Evolutionary conservation across 2,797 vertebrate genomes (phyloP), one percentile per base, ranked within the genome.

Genomic region (Falco rusticolus): DNA sequence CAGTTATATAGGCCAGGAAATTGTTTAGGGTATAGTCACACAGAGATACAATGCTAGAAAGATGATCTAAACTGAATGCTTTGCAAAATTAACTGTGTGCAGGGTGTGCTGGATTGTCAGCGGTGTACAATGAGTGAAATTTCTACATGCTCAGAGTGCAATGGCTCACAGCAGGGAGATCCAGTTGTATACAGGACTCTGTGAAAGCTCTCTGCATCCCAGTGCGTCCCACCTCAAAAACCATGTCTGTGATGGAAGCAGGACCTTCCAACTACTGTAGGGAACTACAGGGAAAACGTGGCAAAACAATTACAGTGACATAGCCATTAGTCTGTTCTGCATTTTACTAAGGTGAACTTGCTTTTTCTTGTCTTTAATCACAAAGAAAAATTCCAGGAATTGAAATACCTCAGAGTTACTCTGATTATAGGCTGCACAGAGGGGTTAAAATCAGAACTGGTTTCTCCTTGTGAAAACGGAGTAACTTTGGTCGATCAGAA

Each of bases 361-460:
- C 82, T 81, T 89, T 81, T 92, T 69, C 75, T 87, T 94, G 89
- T 63, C 61, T 96, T 91, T 50, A 89, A 47, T 86, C 33, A 51
- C 28, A 77, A 78, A 41, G 31, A 56, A 91, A 85, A 91, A 86
- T 41, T 48, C 50, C 64, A 95, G 57, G 75, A 89, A 69, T 54
- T 86, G 69, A 76, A 85, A 65, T 61, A 70, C 39, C 61, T 75
- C 34, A 14, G 66, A 63, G 51, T 89, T 51, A 12, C 71, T 81
- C 60, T 83, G 92, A 39, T 84, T 45, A 66, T 31, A 56, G 61
- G 7, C 56, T 59, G 26, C 43, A 1, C 1, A 25, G 11, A 2
- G 5, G 10, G 6, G 13, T 74, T 79, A 63, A 74, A 93, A 78
- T 13, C 53, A 71, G 53, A 87, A 19, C 34, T 47, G 18, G 0